Evolutionary conservation across 2,888 invertebrate genomes (phyloP).

Genomic region (Drosophila aldrichi): DNA sequence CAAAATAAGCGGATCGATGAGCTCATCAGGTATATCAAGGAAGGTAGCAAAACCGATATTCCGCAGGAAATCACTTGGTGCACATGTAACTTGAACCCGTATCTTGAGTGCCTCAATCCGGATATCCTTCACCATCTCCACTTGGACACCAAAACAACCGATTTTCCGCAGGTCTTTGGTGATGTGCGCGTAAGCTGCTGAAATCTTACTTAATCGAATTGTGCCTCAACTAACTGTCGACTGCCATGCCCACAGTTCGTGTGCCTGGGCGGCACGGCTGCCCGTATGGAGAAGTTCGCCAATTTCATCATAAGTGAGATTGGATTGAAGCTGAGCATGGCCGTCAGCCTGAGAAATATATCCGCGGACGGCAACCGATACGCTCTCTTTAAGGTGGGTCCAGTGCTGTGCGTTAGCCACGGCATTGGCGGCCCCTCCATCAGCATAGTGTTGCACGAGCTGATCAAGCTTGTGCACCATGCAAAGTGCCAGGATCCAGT

Average conservation of each 20-base stretch:
- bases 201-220: background rate
- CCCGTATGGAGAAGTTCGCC: conserved; percentile 95
- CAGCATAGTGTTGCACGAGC: conserved; percentile 96
- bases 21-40: conserved; percentile 46
- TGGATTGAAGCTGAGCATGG: conserved; percentile 93
- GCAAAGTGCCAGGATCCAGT: conserved; percentile 93
- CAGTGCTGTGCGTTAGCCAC: conserved; percentile 86
- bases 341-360: conserved; percentile 93
- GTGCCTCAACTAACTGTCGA: background rate
- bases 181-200: conserved; percentile 92
- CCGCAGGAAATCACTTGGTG: conserved; percentile 3
- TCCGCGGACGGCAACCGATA: conserved; percentile 95
- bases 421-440: conserved; percentile 98
- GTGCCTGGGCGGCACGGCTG: conserved; percentile 97
- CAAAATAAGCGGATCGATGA: conserved; percentile 55
- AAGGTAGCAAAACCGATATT: conserved; percentile 25
- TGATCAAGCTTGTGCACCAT: conserved; percentile 96
- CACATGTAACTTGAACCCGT: conserved; percentile 87
- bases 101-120: conserved; percentile 93
- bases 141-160: conserved; percentile 92
- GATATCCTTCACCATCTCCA: conserved; percentile 96
- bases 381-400: conserved; percentile 94
- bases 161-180: conserved; percentile 95
- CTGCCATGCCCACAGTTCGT: conserved; percentile 89
- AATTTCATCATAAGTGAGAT: conserved; percentile 94